Percentiles rank a stretch among this genome's conserved stretches.
These are phyloP conservation scores for Abscondita cerata DNA, from an alignment of 2,888 invertebrate genomes.

Conservation along the genomic window DNA sequence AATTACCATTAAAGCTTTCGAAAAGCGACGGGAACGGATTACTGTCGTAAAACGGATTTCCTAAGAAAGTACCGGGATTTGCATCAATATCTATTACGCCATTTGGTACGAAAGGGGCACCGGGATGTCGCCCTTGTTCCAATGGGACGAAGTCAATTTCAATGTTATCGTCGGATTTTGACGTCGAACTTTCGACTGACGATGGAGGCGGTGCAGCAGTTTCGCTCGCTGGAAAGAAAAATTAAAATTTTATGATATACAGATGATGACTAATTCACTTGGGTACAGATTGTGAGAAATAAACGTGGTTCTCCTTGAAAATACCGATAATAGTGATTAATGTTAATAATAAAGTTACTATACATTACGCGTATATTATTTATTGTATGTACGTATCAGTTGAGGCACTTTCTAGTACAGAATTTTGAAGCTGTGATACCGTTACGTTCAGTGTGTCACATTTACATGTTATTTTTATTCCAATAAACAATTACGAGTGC, in stretches of 20 bases:
- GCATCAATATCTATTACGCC: constrained; percentile 28
- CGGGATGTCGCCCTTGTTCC: constrained; percentile 9
- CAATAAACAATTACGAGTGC: too few species aligned
- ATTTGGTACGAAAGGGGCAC: constrained; percentile 11
- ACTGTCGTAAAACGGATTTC: constrained; percentile 17
- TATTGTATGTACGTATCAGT: neutral
- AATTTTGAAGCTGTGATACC: neutral
- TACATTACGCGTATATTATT: too few species aligned
- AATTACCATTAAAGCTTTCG: constrained; percentile 16
- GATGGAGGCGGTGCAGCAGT: too few species aligned
- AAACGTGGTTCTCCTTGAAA: constrained; percentile 9
- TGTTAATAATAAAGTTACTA: neutral
- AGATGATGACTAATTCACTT: constrained; percentile 5
- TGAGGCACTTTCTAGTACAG: constrained; percentile 1
- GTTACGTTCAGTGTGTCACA: neutral
- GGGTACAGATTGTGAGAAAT: too few species aligned
- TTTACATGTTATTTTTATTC: too few species aligned
- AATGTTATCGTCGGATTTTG: neutral
- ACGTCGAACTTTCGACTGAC: too few species aligned
- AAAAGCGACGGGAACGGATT: constrained; percentile 26
- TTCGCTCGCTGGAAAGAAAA: neutral
- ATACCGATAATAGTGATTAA: neutral
- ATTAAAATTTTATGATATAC: constrained; percentile 1
- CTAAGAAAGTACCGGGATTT: constrained; percentile 22
- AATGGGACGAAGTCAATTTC: constrained; percentile 28